Evolutionary conservation across 2,113 vertebrate species (phyloP).

Genomic region (Piliocolobus tephrosceles): DNA sequence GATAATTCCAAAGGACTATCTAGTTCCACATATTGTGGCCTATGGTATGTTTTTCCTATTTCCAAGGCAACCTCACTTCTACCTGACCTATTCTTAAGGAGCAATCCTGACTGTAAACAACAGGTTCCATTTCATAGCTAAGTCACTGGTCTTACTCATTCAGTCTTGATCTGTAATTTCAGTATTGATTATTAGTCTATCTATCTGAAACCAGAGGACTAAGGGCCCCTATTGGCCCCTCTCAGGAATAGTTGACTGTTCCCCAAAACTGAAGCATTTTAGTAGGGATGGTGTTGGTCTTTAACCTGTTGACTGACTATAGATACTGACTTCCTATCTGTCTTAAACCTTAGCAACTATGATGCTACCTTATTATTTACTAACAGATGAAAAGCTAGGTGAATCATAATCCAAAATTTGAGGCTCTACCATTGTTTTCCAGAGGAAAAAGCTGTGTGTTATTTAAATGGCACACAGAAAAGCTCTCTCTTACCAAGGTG

Average conservation of each 20-base stretch:
- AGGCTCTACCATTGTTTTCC: neutral
- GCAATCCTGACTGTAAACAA: neutral
- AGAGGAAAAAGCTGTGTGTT: neutral
- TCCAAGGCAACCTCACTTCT: neutral
- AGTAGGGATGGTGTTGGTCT: neutral
- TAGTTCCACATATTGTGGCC: neutral
- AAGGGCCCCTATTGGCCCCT: neutral
- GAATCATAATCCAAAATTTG: neutral
- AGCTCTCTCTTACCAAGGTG: conserved; percentile 3
- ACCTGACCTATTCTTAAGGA: neutral
- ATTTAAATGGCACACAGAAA: neutral
- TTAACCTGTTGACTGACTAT: neutral
- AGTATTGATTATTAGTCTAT: neutral
- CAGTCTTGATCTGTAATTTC: neutral
- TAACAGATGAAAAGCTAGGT: neutral
- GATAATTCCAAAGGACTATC: neutral
- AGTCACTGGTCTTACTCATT: neutral
- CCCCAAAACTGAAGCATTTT: neutral
- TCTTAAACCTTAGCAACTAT: neutral
- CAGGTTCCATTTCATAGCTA: neutral
- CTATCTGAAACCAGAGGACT: neutral
- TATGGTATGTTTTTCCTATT: neutral
- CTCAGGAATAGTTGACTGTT: neutral
- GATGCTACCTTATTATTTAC: neutral
- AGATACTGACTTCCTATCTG: neutral